Percentiles rank a stretch among this genome's conserved stretches.
These are phyloP conservation scores for Rallus limicola DNA, from an alignment of 2,113 vertebrate species.

Conservation along the genomic window DNA sequence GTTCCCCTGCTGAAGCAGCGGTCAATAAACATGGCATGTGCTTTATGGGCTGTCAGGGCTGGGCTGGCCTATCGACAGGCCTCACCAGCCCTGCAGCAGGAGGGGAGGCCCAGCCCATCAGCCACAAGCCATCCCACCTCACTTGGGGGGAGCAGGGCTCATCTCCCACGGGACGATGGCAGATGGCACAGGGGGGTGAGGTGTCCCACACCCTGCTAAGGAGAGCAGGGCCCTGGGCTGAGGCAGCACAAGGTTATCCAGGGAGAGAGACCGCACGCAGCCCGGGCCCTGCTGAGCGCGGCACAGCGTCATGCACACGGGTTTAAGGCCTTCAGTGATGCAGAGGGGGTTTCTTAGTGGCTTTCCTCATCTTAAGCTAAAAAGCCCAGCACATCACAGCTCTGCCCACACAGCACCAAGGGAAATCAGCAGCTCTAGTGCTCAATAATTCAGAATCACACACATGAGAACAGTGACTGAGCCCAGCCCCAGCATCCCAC, in stretches of 20 bases:
- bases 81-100: accelerated
- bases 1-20: neutral
- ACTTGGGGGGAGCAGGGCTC: neutral
- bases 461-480: accelerated
- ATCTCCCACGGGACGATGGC: accelerated
- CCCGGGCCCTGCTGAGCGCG: neutral
- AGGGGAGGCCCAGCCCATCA: neutral
- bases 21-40: constrained; percentile 36
- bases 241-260: accelerated
- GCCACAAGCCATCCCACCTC: accelerated
- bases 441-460: neutral
- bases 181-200: neutral
- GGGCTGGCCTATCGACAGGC: neutral
- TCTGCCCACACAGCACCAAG: accelerated
- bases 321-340: neutral
- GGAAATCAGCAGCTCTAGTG: neutral
- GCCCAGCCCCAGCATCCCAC: neutral
- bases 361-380: neutral
- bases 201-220: accelerated
- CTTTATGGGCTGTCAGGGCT: constrained; percentile 27
- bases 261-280: neutral
- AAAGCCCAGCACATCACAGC: neutral
- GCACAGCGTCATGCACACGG: neutral
- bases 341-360: neutral
- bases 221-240: neutral